These are phyloP conservation scores for Coracopsis vasa DNA, from an alignment of 2,113 vertebrate species.

Conservation along the genomic window DNA sequence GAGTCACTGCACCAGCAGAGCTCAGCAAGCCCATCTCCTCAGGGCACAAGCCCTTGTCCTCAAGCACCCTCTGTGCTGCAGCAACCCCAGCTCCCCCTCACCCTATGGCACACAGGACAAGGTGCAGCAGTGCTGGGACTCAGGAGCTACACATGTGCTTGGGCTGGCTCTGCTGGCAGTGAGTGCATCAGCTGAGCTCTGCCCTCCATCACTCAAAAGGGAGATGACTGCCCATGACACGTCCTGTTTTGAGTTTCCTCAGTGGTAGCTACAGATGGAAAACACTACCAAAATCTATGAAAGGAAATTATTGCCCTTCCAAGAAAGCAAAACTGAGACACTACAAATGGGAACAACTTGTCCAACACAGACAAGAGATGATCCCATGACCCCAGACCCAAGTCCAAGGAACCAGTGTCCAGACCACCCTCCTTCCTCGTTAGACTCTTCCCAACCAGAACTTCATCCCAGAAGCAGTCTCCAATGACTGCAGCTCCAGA, in stretches of 20 bases:
- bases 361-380: not conserved
- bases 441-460: not conserved
- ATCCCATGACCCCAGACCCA: not conserved
- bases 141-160: not conserved
- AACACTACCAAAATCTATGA: not conserved
- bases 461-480: not conserved
- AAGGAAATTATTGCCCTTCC: not conserved
- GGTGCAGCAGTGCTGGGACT: not conserved
- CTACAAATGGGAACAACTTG: not conserved
- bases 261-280: not conserved
- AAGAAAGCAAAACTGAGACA: not conserved
- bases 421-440: not conserved
- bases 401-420: not conserved
- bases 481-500: not conserved
- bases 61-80: not conserved
- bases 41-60: not conserved
- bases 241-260: not conserved
- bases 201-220: not conserved
- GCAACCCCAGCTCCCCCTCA: not conserved
- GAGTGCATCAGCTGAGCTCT: not conserved
- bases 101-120: not conserved
- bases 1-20: not conserved
- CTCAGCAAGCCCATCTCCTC: not conserved
- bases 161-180: not conserved
- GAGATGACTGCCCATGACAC: fast-evolving